Percentiles rank a stretch among this genome's conserved stretches.
Conservation (phyloP, 2,113 vertebrate species). For the Falco punctatus region DNA sequence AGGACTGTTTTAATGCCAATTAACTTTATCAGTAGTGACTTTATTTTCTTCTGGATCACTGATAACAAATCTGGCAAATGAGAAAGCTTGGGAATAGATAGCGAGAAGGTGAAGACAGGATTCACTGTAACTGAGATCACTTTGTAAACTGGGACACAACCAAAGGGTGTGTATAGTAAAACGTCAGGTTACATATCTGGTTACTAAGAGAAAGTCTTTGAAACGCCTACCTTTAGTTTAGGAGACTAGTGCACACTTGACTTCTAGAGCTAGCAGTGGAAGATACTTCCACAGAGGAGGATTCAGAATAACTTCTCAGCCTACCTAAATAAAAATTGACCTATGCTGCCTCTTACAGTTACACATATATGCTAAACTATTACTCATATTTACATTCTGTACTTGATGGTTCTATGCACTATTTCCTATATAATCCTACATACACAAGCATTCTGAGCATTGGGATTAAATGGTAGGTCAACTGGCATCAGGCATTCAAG, state of each 20-base stretch:
- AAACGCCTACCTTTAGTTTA: background rate
- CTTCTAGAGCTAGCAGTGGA: background rate
- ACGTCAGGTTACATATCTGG: background rate
- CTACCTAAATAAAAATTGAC: background rate
- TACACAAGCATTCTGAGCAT: background rate
- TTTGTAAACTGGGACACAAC: background rate
- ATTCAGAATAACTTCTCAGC: background rate
- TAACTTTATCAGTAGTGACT: background rate
- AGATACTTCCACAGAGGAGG: background rate
- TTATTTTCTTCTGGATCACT: background rate
- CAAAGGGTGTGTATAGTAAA: background rate
- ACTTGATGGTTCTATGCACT: background rate
- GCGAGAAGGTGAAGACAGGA: background rate
- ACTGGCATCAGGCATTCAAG: background rate
- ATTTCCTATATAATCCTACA: background rate
- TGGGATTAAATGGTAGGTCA: background rate
- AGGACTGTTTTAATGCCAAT: background rate
- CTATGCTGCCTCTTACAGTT: background rate
- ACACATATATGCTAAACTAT: background rate
- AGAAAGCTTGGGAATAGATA: background rate
- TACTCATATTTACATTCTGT: background rate
- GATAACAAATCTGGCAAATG: background rate
- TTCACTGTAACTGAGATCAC: background rate
- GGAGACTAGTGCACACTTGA: fast-evolving
- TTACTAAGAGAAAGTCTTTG: background rate